Base-by-base conservation (phyloP, 2,113 vertebrate genomes). In the Loxodonta africana region DNA sequence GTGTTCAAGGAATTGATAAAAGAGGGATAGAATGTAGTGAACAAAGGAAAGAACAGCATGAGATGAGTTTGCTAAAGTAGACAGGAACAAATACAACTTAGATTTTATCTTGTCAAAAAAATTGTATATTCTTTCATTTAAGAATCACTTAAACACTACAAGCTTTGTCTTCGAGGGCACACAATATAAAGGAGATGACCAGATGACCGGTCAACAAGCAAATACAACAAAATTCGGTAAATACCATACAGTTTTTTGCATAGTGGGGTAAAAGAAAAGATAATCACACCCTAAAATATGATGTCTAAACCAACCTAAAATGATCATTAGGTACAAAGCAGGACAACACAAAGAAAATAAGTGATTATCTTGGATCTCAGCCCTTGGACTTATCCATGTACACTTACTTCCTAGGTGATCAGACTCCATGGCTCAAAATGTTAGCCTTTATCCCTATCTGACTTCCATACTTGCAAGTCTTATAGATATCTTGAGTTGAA, bases 291-390 rank as follows among this genome's bases (percentile, higher is more conserved):
- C 12, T 74, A 37, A 63, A 18, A 0, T 5, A 18, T 2, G 41
- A 78, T 62, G 92, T 90, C 46, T 84, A 88, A 81, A 77, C 53
- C 60, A 84, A n/a, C 71, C 17, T 51, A 48, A 21, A 95, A 30
- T 17, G 8, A 63, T 4, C 8, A 88, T 30, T 53, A 48, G 33
- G 90, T 44, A 28, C 15, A n/a, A 88, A 83, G 20, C 18, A 80
- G 12, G 18, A 37, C 7, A 85, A 26, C 17, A 7, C 20, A 76
- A 18, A 87, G 80, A 89, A 83, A 89, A 71, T 37, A 69, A 60
- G 62, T 41, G 41, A 51, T 41, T 9, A 37, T 30, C 71, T 10
- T 2, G 21, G 17, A 60, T n/a, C 21, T 82, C 9, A 67, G 41
- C n/a, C 14, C 17, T 5, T 53, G 26, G 5, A 57, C 3, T 10